Base-by-base conservation (phyloP, 2,113 vertebrate species). In the Clupea harengus region DNA sequence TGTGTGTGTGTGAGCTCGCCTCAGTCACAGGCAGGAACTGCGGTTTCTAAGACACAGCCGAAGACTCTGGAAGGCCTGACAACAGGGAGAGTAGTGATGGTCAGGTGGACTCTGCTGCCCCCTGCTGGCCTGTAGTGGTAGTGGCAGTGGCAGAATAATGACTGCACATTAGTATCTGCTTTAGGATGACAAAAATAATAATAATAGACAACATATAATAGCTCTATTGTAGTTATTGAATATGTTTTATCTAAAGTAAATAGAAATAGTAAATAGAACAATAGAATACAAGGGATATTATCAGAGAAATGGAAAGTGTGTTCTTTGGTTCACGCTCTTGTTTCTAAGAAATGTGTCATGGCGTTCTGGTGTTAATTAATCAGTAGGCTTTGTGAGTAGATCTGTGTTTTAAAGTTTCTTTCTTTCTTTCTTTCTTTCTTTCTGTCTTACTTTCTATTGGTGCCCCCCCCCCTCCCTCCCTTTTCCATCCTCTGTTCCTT, bases 401-500 rank as follows among this genome's bases (percentile, higher is more conserved):
- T 78, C 28, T 78, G 72, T 39, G 72, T 18, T 78, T 39, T 32
- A 78, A 78, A 78, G 72, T 78, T 18, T 15, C 32, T 52, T 47
- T 86, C 18, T 18, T 39, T 22, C 17, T 83, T 44, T 45, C 81
- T 85, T 54, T 87, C 84, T 86, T 28, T 75, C 47, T 86, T 18
- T 28, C 49, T 44, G 4, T 83, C 49, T 52, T 10, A 22, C 25
- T 39, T 87, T 89, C 88, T 88, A 86, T 20, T 18, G 18, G 15
- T 17, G 45, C 6, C 11, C 60, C 80, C 64, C 57, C 47, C 85
- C 67, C 45, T 52, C 64, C 78, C 18, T 28, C 39, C 9, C 25
- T 83, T 49, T 54, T 6, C 13, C 45, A 22, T 86, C 89, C 88
- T 88, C 86, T 28, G 85, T 28, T 50, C 7, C 85, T 86, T 88